Evolutionary conservation across 2,797 vertebrate species (phyloP), one percentile per base, ranked within the genome.

Genomic region (Acanthopagrus latus): DNA sequence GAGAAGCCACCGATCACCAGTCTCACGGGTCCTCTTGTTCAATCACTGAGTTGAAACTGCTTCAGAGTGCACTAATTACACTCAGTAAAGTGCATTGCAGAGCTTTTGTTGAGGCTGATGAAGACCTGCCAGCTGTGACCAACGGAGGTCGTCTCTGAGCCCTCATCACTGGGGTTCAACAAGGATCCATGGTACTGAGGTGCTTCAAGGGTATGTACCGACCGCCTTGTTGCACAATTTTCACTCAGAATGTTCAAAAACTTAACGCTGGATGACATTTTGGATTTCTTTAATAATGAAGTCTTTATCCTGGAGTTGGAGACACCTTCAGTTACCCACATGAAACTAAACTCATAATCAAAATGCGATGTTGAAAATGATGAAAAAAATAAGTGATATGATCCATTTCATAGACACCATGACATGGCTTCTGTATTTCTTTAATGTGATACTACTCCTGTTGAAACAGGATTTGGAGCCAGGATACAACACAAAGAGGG

Each of bases 21-120:
- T 85, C 90, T 90, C 89, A 27, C 13, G 85, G 90, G 86, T 86
- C 82, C 71, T 79, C 80, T 91, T 87, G 88, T 90, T 92, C 88
- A 91, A 86, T 86, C 86, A 88, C 84, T 79, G 78, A 84, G 79
- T 83, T 84, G 69, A 90, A 90, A 86, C 84, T 74, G 86, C 81
- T 73, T 78, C 72, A 58, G 59, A 89, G 74, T 80, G 85, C 83
- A 78, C 87, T 87, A 90, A 89, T 90, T 87, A 89, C 83, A 86
- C 81, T 67, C 77, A 12, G 63, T 80, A 87, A 91, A 91, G 83
- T 86, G 83, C 75, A 83, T 62, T 78, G 79, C 83, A 78, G 79
- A 84, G 86, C 74, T 82, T 85, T 83, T 59, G 33, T 83, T 71
- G 63, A 83, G 64, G 66, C 83, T 81, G 90, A 86, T 71, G 78